Percentiles rank a stretch among this genome's conserved stretches.
Conservation (phyloP, 2,797 vertebrate species). For the Bradypus variegatus region DNA sequence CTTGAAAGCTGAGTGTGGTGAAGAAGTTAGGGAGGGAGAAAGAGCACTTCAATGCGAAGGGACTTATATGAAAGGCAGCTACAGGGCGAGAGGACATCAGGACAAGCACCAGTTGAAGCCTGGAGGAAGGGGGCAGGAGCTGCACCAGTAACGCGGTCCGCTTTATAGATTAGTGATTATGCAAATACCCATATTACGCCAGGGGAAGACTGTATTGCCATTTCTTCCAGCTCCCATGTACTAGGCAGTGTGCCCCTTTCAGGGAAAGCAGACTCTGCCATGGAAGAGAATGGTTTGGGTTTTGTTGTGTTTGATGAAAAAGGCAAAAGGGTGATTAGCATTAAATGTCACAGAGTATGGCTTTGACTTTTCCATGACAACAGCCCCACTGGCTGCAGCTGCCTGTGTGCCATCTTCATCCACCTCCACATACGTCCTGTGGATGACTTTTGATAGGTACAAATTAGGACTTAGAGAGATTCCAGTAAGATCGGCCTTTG, state of each 20-base stretch:
- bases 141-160: not conserved
- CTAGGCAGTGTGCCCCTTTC: slow-evolving; percentile 3
- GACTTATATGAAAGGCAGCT: not conserved
- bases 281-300: slow-evolving; percentile 68
- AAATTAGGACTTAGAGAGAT: slow-evolving; percentile 78
- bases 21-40: not conserved
- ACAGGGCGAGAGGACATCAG: not conserved
- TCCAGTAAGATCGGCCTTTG: slow-evolving; percentile 82
- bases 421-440: slow-evolving; percentile 88
- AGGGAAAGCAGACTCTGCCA: slow-evolving; percentile 73
- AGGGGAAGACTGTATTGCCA: accelerated
- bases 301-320: slow-evolving; percentile 70
- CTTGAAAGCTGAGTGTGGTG: not conserved
- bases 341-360: slow-evolving; percentile 62
- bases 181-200: not conserved
- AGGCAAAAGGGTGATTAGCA: slow-evolving; percentile 72
- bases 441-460: slow-evolving; percentile 81
- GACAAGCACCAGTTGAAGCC: not conserved
- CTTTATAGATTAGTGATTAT: not conserved
- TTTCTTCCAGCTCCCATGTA: not conserved
- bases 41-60: not conserved
- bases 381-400: slow-evolving; percentile 77
- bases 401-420: slow-evolving; percentile 91
- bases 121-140: not conserved
- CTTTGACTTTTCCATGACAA: slow-evolving; percentile 20